Evolutionary conservation across 2,797 vertebrate genomes (phyloP), one percentile per base, ranked within the genome.

Genomic region (Salmo trutta): DNA sequence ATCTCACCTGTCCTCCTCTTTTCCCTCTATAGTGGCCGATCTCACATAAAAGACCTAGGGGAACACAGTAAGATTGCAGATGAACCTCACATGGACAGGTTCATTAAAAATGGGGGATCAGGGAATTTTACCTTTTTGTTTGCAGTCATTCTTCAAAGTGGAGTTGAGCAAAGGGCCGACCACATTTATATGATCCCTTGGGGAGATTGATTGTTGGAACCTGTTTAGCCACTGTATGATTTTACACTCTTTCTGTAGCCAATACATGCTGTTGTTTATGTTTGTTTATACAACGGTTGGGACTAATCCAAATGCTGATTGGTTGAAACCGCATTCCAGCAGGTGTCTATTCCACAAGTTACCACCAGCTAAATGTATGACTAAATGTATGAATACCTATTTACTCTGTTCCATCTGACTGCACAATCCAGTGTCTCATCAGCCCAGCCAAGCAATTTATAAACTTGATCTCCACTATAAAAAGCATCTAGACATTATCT

Each of bases 61-160:
- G 89, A 82, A 81, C 86, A 82, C 79, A 77, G 74, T 85, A 85
- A 85, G 88, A 84, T 89, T 82, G 85, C 64, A 75, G 84, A 86
- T 86, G 74, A 91, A 87, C 83, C 82, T 81, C 76, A 69, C 75
- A 76, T 36, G 80, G 79, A 82, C 81, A 80, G 73, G 82, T 78
- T 81, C 33, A 79, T 82, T 75, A 78, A 27, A 71, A 79, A 83
- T 21, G 4, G 52, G 19, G 31, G 75, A 68, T 76, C 66, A 76
- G 27, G 27, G 21, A 69, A 68, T 70, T 76, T 24, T n/a, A 59
- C 51, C 56, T 62, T 64, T 53, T 76, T 75, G 67, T 33, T 76
- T 59, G 75, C 36, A n/a, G 29, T 69, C 67, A 19, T 73, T 72
- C 21, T 51, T 72, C 70, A 72, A 82, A 81, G 73, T 78, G 82